These are phyloP conservation scores for Bombus pascuorum DNA, from an alignment of 1,140 invertebrate genomes.

Conservation along the genomic window DNA sequence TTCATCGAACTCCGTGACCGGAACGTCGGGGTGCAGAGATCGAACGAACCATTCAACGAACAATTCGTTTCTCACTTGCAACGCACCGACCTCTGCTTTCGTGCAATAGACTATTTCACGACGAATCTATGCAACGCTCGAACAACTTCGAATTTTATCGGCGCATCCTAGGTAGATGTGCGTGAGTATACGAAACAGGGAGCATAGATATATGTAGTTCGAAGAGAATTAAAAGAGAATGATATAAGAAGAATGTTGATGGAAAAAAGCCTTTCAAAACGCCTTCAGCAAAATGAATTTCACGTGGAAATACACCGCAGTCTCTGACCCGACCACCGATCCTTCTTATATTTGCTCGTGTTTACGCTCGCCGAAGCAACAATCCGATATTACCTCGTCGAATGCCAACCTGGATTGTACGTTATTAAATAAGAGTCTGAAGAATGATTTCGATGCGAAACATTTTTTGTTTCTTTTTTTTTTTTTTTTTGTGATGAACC, in stretches of 20 bases:
- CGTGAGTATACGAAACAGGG: background rate
- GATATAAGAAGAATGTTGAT: background rate
- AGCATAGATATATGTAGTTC: background rate
- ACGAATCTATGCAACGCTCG: slow-evolving; percentile 40
- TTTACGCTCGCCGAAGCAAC: slow-evolving; percentile 37
- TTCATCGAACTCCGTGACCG: slow-evolving; percentile 16
- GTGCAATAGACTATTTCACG: slow-evolving; percentile 40
- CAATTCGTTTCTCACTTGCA: slow-evolving; percentile 46
- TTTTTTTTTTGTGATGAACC: background rate
- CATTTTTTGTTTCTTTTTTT: background rate
- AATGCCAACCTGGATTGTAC: background rate
- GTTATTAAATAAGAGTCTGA: slow-evolving; percentile 37
- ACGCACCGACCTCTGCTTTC: slow-evolving; percentile 11
- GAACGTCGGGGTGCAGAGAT: background rate
- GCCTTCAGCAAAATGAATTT: slow-evolving; percentile 31
- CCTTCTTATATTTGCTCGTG: slow-evolving; percentile 5
- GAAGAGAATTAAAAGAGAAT: slow-evolving; percentile 30
- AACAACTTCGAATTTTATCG: slow-evolving; percentile 45
- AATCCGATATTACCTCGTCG: slow-evolving; percentile 39
- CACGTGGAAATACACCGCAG: background rate
- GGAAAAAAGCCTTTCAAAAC: background rate
- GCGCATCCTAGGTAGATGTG: no score
- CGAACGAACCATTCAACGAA: slow-evolving; percentile 1
- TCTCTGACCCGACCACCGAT: background rate
- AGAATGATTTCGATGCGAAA: background rate